A percentile compares a stretch with the other conserved stretches of the same genome.
Conservation (phyloP, 2,113 vertebrate species). For the Phaethornis superciliosus region DNA sequence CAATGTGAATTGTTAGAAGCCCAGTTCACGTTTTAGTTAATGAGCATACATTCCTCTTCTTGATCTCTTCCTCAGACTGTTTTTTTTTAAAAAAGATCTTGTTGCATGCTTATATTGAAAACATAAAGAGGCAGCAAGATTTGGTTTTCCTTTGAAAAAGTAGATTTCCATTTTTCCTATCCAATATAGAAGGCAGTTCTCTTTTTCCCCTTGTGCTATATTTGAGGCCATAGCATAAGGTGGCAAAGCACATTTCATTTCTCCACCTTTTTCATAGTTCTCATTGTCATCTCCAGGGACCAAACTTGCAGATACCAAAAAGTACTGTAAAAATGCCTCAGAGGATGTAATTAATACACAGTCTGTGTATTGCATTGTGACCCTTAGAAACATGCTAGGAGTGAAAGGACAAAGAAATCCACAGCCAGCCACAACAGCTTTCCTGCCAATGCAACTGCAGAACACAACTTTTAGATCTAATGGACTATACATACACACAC, state of each 20-base stretch:
- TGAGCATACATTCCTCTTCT: neutral
- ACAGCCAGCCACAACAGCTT: neutral
- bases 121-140: neutral
- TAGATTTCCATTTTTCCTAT: neutral
- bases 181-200: neutral
- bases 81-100: neutral
- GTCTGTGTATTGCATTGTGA: neutral
- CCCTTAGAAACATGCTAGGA: neutral
- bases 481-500: fast-evolving
- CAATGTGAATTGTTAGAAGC: neutral
- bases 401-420: neutral
- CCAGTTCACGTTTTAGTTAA: neutral
- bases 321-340: neutral
- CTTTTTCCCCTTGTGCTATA: neutral
- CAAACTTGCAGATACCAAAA: neutral
- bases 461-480: neutral
- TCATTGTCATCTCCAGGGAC: neutral
- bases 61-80: neutral
- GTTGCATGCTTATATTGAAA: neutral
- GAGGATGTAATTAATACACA: neutral
- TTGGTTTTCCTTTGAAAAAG: neutral
- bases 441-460: neutral
- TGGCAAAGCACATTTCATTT: neutral
- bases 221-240: neutral
- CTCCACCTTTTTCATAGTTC: neutral